Conservation (phyloP, 2,797 vertebrate genomes). For the Nannoperca obscura region DNA sequence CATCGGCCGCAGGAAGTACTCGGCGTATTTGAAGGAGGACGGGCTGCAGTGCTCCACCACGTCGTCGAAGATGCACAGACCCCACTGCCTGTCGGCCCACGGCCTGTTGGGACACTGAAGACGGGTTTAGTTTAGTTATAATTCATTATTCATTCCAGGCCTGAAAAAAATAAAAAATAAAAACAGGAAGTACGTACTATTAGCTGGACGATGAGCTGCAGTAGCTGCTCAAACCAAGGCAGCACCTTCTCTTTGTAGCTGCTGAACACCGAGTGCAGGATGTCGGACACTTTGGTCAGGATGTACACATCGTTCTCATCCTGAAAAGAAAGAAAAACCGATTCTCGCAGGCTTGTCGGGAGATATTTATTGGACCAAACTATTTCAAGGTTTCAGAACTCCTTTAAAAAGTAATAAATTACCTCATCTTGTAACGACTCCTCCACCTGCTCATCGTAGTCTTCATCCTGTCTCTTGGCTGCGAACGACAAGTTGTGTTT, state of each 20-base stretch:
- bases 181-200: conserved; percentile 88
- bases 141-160: too few species aligned
- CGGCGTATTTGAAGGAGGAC: conserved; percentile 95
- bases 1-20: conserved; percentile 95
- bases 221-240: conserved; percentile 97
- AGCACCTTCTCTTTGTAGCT: conserved; percentile 97
- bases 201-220: conserved; percentile 96
- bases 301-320: conserved; percentile 99
- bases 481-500: conserved; percentile 40
- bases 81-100: conserved; percentile 98
- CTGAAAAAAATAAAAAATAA: too few species aligned
- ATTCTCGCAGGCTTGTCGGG: not conserved
- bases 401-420: conserved; percentile 21
- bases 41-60: conserved; percentile 98
- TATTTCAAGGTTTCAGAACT: too few species aligned
- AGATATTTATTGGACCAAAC: not conserved
- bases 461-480: conserved; percentile 99
- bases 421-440: conserved; percentile 98
- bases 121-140: not conserved
- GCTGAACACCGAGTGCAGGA: conserved; percentile 98
- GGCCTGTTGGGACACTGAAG: conserved; percentile 93
- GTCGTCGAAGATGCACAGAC: conserved; percentile 98
- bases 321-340: conserved; percentile 71
- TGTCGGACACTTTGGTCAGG: conserved; percentile 98
- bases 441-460: conserved; percentile 98